A percentile compares a stretch with the other conserved stretches of the same genome.
phyloP scores from a whole-genome alignment of 2,797 vertebrate genomes.

The Rhincodon typus region DNA sequence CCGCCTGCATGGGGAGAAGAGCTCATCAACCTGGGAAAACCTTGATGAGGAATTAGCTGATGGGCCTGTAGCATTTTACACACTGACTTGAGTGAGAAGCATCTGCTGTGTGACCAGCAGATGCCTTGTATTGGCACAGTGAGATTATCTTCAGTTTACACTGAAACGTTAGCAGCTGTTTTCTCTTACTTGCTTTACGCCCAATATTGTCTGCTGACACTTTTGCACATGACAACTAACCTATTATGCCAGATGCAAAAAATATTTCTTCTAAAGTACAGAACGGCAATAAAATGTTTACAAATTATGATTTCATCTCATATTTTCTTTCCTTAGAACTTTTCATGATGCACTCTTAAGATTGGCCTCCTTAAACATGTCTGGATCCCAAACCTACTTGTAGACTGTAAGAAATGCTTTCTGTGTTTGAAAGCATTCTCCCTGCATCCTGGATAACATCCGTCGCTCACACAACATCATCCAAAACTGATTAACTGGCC shows the following conservation, averaged over 20 bases:
- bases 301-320: not conserved
- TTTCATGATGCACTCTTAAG: not conserved
- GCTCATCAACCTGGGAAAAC: not conserved
- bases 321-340: not conserved
- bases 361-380: not conserved
- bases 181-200: not conserved
- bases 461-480: not conserved
- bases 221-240: not conserved
- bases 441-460: not conserved
- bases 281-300: not conserved
- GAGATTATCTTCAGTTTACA: not conserved
- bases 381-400: not conserved
- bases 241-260: not conserved
- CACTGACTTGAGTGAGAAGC: not conserved
- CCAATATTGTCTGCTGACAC: not conserved
- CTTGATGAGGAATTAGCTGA: not conserved
- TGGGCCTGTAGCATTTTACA: not conserved
- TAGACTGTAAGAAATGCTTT: not conserved
- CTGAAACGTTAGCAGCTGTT: not conserved
- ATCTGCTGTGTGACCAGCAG: not conserved
- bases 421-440: not conserved
- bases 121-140: not conserved
- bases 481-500: not conserved
- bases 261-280: not conserved
- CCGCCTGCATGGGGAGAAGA: not conserved